These are phyloP conservation scores for Amblyopsis hoosieri DNA, from an alignment of 2,797 vertebrate genomes.

Conservation along the genomic window DNA sequence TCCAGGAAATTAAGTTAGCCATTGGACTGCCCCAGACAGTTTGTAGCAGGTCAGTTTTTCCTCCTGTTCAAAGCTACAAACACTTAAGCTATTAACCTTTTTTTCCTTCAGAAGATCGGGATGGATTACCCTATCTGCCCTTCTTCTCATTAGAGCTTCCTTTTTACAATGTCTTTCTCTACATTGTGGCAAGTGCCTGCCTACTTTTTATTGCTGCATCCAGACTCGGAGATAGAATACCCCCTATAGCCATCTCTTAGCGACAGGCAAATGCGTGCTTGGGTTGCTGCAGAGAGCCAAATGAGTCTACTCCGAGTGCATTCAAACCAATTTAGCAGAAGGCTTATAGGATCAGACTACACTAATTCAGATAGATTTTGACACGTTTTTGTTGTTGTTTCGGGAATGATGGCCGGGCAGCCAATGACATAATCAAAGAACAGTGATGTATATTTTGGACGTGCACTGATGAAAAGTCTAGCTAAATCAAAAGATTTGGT, in stretches of 20 bases:
- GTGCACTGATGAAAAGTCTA: no score
- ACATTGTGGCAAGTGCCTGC: conserved; percentile 29
- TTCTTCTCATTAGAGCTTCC: conserved; percentile 48
- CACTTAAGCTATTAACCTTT: conserved; percentile 72
- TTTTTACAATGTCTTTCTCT: conserved; percentile 21
- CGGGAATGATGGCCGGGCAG: no score
- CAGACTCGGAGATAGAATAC: conserved; percentile 31
- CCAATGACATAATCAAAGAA: no score
- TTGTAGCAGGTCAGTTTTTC: conserved; percentile 57
- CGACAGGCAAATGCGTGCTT: conserved; percentile 44
- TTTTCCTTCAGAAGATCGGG: conserved; percentile 51
- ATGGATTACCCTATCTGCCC: conserved; percentile 53
- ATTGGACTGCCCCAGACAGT: conserved; percentile 41
- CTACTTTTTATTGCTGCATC: conserved; percentile 49
- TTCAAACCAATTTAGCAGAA: conserved; percentile 53
- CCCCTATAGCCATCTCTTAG: conserved; percentile 39
- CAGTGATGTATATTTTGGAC: no score
- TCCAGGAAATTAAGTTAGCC: conserved; percentile 65
- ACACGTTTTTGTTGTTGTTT: no score
- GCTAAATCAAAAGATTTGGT: no score
- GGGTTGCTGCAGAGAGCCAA: conserved; percentile 46
- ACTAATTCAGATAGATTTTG: no score
- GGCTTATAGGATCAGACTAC: conserved; percentile 32
- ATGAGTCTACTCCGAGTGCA: conserved; percentile 59
- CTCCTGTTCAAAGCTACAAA: conserved; percentile 52